These are phyloP conservation scores for Chaetodon trifascialis DNA, from an alignment of 2,113 vertebrate species.

Conservation along the genomic window DNA sequence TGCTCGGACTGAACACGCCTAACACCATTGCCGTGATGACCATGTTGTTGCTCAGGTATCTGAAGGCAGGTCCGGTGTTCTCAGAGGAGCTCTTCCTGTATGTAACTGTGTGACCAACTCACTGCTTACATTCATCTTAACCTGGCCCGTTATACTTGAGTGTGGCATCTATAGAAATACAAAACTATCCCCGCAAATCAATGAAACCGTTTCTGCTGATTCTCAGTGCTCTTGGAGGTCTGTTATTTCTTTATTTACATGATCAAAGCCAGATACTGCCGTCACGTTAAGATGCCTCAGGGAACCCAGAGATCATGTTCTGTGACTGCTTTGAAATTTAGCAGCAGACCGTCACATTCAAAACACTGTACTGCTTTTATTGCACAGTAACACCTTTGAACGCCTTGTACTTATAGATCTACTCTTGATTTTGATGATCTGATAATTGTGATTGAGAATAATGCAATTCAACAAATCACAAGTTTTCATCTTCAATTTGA, in stretches of 20 bases:
- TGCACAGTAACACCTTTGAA: background rate
- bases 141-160: background rate
- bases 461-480: background rate
- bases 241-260: background rate
- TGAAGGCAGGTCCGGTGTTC: slow-evolving; percentile 83
- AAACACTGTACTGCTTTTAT: background rate
- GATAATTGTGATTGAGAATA: background rate
- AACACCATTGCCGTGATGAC: background rate
- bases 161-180: background rate
- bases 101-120: slow-evolving; percentile 58
- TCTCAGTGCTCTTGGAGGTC: background rate
- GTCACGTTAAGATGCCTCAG: background rate
- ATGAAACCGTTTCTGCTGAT: background rate
- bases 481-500: background rate
- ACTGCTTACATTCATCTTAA: slow-evolving; percentile 15
- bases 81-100: slow-evolving; percentile 78
- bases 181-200: background rate
- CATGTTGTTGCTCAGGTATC: slow-evolving; percentile 55
- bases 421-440: too few relatives aligned
- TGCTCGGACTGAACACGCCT: background rate
- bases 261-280: slow-evolving; percentile 2
- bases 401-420: too few relatives aligned
- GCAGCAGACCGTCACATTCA: too few relatives aligned
- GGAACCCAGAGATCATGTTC: too few relatives aligned
- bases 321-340: too few relatives aligned